phyloP scores from a whole-genome alignment of 64 coral and sea anemone species.

The Porites lutea region DNA sequence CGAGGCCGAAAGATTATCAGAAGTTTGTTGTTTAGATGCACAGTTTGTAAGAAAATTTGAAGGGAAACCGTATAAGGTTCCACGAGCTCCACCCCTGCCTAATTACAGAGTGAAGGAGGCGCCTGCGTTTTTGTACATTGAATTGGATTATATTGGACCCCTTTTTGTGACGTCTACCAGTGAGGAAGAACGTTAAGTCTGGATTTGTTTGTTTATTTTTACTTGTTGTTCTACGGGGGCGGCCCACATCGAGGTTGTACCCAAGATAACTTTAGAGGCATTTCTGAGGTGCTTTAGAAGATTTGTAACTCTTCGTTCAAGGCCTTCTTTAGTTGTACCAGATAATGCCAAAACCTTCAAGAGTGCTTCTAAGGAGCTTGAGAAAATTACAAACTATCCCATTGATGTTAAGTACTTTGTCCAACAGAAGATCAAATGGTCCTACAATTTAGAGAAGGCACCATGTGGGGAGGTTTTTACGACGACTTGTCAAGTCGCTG shows the following conservation, averaged over 20 bases:
- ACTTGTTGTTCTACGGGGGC: slow-evolving; percentile 49
- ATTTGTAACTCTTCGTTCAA: neutral
- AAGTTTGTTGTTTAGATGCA: slow-evolving; percentile 41
- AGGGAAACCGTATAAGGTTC: slow-evolving; percentile 43
- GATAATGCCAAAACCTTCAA: no score
- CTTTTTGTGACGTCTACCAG: slow-evolving; percentile 15
- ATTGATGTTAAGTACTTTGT: no score
- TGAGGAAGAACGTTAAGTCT: slow-evolving; percentile 28
- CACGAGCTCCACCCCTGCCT: slow-evolving; percentile 32
- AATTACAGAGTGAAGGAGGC: slow-evolving; percentile 41
- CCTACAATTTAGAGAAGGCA: no score
- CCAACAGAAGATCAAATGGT: no score
- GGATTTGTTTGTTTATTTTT: slow-evolving; percentile 25
- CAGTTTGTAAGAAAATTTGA: slow-evolving; percentile 47
- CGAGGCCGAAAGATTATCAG: slow-evolving; percentile 19
- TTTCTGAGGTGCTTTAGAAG: slow-evolving; percentile 63
- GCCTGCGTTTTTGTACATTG: slow-evolving; percentile 42
- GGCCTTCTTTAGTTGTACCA: no score
- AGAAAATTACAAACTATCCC: no score
- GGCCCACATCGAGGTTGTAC: slow-evolving; percentile 42
- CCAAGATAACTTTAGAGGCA: slow-evolving; percentile 13
- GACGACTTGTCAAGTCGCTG: no score
- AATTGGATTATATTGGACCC: slow-evolving; percentile 56
- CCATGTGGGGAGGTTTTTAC: no score
- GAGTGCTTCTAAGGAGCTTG: no score